Conservation (phyloP, 2,113 vertebrate genomes). For the Protobothrops mucrosquamatus region DNA sequence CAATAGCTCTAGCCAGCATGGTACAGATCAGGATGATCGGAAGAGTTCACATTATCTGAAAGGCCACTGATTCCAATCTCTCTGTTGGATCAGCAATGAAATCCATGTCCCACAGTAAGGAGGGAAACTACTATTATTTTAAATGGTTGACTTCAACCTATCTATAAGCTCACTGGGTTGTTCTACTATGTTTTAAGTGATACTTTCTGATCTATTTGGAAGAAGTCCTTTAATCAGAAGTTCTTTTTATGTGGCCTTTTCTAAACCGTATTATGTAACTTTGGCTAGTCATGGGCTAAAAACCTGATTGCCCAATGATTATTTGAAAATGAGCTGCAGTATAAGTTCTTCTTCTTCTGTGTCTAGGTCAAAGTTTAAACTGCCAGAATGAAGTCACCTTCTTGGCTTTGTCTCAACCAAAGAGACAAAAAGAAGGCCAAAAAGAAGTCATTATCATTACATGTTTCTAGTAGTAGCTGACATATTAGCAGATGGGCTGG, state of each 20-base stretch:
- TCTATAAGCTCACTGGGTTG: neutral
- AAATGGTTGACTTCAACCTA: neutral
- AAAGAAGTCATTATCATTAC: neutral
- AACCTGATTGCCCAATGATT: neutral
- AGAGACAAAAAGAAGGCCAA: neutral
- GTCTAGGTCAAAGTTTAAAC: neutral
- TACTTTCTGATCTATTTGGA: neutral
- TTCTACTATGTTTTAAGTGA: neutral
- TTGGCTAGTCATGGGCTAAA: neutral
- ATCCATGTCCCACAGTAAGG: neutral
- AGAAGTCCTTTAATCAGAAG: neutral
- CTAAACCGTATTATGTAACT: neutral
- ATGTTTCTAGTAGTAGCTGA: neutral
- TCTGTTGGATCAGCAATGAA: neutral
- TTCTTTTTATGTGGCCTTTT: neutral
- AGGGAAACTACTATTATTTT: neutral
- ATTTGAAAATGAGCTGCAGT: neutral
- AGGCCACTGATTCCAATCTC: neutral
- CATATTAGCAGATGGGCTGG: neutral
- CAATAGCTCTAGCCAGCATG: neutral
- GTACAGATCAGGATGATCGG: neutral
- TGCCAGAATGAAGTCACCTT: neutral
- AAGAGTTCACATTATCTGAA: neutral
- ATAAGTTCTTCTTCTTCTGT: neutral
- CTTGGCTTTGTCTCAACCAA: neutral